Evolutionary conservation across 53 echinoderm and acorn worm species (phyloP).

Genomic region (Zoroaster sp.): DNA sequence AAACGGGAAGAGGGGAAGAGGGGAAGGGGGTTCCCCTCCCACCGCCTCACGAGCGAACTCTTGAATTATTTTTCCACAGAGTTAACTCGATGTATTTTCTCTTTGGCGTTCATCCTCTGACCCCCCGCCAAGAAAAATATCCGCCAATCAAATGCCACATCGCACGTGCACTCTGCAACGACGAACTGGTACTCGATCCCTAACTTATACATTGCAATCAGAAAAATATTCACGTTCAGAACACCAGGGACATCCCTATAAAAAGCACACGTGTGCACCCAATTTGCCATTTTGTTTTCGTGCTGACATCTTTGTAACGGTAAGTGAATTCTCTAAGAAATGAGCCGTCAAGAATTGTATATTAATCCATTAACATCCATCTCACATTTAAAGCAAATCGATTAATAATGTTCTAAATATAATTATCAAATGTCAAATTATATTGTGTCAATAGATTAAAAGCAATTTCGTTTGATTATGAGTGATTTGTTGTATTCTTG

Average conservation of each 20-base stretch:
- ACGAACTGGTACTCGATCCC: background rate
- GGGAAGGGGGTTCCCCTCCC: too few species aligned
- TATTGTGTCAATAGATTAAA: background rate
- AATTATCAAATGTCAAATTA: background rate
- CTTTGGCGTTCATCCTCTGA: background rate
- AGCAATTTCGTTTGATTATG: background rate
- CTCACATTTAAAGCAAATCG: background rate
- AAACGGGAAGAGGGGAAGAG: too few species aligned
- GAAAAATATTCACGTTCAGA: background rate
- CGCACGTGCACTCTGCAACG: background rate
- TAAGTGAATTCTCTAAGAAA: background rate
- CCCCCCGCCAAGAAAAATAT: background rate
- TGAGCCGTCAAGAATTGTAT: background rate
- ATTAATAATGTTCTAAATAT: background rate
- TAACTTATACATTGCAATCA: background rate
- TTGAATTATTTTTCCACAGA: too few species aligned
- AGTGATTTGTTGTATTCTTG: too few species aligned
- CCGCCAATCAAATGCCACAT: background rate
- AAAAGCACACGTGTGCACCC: background rate
- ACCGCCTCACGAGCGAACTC: too few species aligned
- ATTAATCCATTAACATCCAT: slow-evolving; percentile 9
- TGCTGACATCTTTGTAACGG: background rate
- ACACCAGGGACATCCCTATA: slow-evolving; percentile 1
- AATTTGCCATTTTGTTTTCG: background rate
- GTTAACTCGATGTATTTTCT: too few species aligned